Base-by-base conservation (phyloP, 2,113 vertebrate genomes). In the Aegithalos caudatus region DNA sequence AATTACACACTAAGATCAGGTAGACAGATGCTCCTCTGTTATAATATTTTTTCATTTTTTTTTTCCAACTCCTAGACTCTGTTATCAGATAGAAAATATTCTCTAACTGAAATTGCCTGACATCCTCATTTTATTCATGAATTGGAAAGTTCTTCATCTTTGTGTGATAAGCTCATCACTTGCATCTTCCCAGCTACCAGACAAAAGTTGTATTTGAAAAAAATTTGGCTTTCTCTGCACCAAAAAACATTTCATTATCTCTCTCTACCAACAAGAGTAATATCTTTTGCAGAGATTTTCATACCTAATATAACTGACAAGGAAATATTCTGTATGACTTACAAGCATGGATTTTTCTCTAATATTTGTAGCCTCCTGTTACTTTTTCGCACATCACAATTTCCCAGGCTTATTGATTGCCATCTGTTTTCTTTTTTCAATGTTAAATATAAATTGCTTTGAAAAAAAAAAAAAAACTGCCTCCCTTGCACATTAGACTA, bases 371-470 rank as follows among this genome's bases (percentile, higher is more conserved):
- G 20, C 47, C 35, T 88, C 33, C 62, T 93, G 79, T 51, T 93
- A 73, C 60, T 66, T 85, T 84, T 73, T 67, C 88, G 22, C 76
- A 78, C 79, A 86, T 93, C 67, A 86, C 62, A 78, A 51, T 90
- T 94, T 96, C 56, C 54, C 69, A 38, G 67, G 17, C 51, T 91
- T 97, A 95, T 94, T 92, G 94, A 96, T 93, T 88, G 74, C 95
- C 90, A 93, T 93, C 90, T 96, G 88, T 74, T 93, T 95, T 57
- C 16, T 56, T 82, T 95, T 88, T 86, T 78, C 79, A 70, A 50
- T 83, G 67, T 64, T 93, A 92, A 56, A 82, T 83, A 66, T 53
- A 93, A 96, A 90, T 83, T 86, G 24, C 51, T 83, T 82, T 56
- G 28, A 29, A 81, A 90, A 82, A 88, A 90, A 82, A 81, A 40